Percentiles rank a stretch among this genome's conserved stretches.
Conservation (phyloP, 2,888 invertebrate species). For the Ophion ellenae region DNA sequence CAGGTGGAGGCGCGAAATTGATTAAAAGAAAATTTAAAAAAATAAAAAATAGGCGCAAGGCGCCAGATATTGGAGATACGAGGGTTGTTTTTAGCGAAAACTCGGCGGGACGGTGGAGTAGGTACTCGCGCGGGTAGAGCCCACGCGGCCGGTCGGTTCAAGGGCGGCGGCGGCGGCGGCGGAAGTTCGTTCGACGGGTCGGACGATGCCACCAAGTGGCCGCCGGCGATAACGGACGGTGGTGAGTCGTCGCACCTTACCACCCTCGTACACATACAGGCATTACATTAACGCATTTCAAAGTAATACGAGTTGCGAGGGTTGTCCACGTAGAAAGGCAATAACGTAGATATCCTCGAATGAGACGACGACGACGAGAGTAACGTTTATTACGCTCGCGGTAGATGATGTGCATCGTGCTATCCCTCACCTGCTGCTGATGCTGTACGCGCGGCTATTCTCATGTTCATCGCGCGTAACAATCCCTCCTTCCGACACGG, state of each 20-base stretch:
- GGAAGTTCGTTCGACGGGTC: conserved; percentile 38
- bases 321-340: no score
- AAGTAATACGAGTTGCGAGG: no score
- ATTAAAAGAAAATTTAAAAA: conserved; percentile 4
- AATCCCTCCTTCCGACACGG: neutral
- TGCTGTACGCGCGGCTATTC: no score
- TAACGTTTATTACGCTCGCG: no score
- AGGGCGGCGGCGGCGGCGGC: neutral
- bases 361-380: no score
- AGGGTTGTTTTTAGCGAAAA: conserved; percentile 61
- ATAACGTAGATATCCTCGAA: no score
- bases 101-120: conserved; percentile 27
- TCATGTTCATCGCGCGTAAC: neutral
- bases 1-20: neutral
- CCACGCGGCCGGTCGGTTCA: neutral
- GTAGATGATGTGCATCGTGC: no score
- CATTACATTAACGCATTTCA: no score
- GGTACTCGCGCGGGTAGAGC: conserved; percentile 50
- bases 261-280: no score
- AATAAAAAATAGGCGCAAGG: neutral
- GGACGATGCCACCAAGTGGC: conserved; percentile 77
- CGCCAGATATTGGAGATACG: conserved; percentile 30
- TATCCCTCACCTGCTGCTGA: no score
- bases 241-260: conserved; percentile 77
- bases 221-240: conserved; percentile 79